Base-by-base conservation (phyloP, 2,888 invertebrate species). In the Encarsia formosa region DNA sequence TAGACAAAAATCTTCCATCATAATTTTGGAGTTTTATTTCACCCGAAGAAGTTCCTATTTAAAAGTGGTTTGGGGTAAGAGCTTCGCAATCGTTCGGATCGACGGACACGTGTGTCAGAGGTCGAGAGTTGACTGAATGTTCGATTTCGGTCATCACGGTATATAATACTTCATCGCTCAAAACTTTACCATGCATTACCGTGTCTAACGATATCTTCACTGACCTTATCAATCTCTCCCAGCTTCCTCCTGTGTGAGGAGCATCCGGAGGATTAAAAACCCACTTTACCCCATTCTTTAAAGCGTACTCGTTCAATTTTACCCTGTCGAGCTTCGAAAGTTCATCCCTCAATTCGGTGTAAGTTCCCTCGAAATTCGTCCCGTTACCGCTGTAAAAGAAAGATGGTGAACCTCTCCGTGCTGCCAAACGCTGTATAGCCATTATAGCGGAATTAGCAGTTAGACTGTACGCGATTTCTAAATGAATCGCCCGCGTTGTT, bases 401-500 rank as follows among this genome's bases (percentile, higher is more conserved):
- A 1, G 4, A 2, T 11, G 39, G 39, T 1, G 23, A 9, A 2
- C 39, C 39, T 8, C 23, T 13, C 3, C 39, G 39, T 4, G 39
- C 39, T 2, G 39, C 22, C 5, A 39, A 24, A 15, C 61, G 49
- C 9, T 56, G 49, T 2, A 38, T 8, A 15, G 44, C 54, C 50
- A 60, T 53, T 1, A 60, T 56, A 2, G 54, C 43, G 0, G 59
- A 54, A 16, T 55, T 54, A 0, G 59, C 20, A 0, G 37, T 44
- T 15, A 59, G 37, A 3, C 38, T 29, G 0, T 29, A 5, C 0
- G 54, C 57, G 9, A 59, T 4, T 23, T 61, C 58, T 1, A 58
- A 16, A 29, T 59, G 59, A 3, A 61, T 40, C 2, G 56, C 59
- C 16, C 58, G 16, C 2, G 54, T 54, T 0, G 56, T 55, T 2